Evolutionary conservation across 2,797 vertebrate species (phyloP).

Genomic region (Rhabdophis nuchalis): DNA sequence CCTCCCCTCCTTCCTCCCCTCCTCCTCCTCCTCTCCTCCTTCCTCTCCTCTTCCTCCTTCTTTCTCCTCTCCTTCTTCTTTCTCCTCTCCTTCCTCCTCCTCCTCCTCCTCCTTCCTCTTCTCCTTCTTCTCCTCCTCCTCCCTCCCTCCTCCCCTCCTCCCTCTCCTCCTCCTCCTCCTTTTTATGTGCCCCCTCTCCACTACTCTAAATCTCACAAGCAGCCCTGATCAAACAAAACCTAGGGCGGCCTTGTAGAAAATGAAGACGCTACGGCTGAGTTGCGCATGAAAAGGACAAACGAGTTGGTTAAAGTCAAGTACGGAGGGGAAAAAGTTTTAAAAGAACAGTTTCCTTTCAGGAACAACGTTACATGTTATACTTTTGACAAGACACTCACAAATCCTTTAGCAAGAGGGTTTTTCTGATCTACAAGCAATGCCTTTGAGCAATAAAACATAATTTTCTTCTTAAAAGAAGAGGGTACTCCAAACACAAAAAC

Average conservation of each 20-base stretch:
- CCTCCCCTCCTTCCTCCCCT: no score
- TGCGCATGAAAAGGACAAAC: slow-evolving; percentile 49
- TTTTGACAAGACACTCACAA: slow-evolving; percentile 68
- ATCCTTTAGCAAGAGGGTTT: slow-evolving; percentile 58
- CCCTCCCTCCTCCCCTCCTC: neutral
- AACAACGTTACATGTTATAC: slow-evolving; percentile 55
- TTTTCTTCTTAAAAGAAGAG: slow-evolving; percentile 23
- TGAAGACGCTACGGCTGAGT: slow-evolving; percentile 14
- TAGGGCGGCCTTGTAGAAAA: neutral
- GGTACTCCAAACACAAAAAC: slow-evolving; percentile 54
- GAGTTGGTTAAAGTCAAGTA: slow-evolving; percentile 29
- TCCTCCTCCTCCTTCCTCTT: accelerated
- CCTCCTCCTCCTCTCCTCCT: no score
- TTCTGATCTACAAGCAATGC: slow-evolving; percentile 67
- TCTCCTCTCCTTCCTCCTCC: no score
- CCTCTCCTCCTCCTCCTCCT: neutral
- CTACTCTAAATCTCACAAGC: neutral
- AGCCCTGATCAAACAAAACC: neutral
- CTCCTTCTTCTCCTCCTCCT: accelerated
- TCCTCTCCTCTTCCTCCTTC: no score
- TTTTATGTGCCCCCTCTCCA: neutral
- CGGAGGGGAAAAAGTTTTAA: slow-evolving; percentile 46
- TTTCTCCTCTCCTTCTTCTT: no score
- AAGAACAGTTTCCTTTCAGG: slow-evolving; percentile 47
- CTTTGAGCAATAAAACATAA: slow-evolving; percentile 62